Base-by-base conservation (phyloP, 2,113 vertebrate genomes). In the Mola mola region DNA sequence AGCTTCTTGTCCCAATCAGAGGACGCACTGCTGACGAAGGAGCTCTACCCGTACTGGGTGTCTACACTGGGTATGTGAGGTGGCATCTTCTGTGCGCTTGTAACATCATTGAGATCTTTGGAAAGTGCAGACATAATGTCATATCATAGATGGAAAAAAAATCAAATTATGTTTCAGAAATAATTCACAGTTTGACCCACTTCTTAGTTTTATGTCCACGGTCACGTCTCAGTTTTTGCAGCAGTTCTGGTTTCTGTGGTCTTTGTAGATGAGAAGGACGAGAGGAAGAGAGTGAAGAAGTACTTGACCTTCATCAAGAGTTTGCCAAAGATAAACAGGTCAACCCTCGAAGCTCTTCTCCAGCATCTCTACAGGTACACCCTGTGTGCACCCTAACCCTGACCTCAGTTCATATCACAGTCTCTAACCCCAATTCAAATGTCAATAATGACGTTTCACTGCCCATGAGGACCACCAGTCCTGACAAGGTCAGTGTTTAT, bases 1-100 rank as follows among this genome's bases (percentile, higher is more conserved):
- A 82, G 65, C 49, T 99, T 99, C 71, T 85, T 99, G 49, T 93
- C 85, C 49, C 90, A 95, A 40, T 88, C 92, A 9, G 95, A 98
- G 28, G 95, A 98, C 20, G 97, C 97, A 0, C 90, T 98, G 36
- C 93, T 98, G 61, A 93, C 94, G 51, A 99, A 99, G 86, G 95
- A 98, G 85, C 94, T 98, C 24, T 99, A 99, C 78, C 97, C 97
- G 0, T 99, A 96, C 65, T 99, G 97, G 96, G 94, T 97, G 72
- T 94, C 96, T 12, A 93, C 93, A 5, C 89, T 97, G 88, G 96
- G 96, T 97, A 44, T 24, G n/a, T n/a, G n/a, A n/a, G n/a, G n/a
- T n/a, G n/a, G n/a, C n/a, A n/a, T n/a, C n/a, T n/a, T n/a, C n/a
- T n/a, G n/a, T n/a, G n/a, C n/a, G n/a, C n/a, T n/a, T n/a, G 28